Percentiles rank a stretch among this genome's conserved stretches.
These are phyloP conservation scores for Wiebesia pumilae DNA, from an alignment of 1,140 invertebrate species.

Conservation along the genomic window DNA sequence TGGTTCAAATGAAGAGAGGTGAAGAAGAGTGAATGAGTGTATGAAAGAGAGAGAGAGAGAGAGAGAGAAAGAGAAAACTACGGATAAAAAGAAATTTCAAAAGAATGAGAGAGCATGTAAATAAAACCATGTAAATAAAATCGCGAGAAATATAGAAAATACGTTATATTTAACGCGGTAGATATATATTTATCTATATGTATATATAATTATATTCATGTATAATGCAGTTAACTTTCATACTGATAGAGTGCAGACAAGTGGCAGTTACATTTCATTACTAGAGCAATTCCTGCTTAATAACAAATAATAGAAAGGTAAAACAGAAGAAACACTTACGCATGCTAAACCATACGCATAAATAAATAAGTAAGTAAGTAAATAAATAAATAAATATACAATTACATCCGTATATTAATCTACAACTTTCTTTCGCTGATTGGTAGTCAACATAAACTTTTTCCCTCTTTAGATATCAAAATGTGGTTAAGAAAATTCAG, in stretches of 20 bases:
- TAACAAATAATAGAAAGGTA: constrained; percentile 53
- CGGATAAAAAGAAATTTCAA: background rate
- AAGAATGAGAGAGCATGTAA: background rate
- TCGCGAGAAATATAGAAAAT: background rate
- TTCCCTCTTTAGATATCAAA: background rate
- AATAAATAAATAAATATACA: background rate
- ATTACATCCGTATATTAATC: background rate
- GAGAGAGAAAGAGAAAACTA: background rate
- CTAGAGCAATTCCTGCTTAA: constrained; percentile 43
- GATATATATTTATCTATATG: background rate
- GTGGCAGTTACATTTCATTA: constrained; percentile 56
- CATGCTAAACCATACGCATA: background rate
- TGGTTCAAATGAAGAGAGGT: background rate
- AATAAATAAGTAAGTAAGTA: too few relatives aligned
- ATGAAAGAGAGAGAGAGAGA: background rate
- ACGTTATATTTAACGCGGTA: background rate
- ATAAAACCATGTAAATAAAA: background rate
- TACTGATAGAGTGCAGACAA: background rate
- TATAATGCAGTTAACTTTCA: background rate
- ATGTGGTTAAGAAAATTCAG: background rate
- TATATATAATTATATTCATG: background rate
- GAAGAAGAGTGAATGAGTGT: background rate
- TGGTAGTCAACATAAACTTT: background rate
- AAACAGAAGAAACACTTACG: constrained; percentile 25
- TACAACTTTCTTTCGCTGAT: background rate